These are phyloP conservation scores for Ceratosolen solmsi DNA, from an alignment of 1,140 invertebrate species.

Conservation along the genomic window DNA sequence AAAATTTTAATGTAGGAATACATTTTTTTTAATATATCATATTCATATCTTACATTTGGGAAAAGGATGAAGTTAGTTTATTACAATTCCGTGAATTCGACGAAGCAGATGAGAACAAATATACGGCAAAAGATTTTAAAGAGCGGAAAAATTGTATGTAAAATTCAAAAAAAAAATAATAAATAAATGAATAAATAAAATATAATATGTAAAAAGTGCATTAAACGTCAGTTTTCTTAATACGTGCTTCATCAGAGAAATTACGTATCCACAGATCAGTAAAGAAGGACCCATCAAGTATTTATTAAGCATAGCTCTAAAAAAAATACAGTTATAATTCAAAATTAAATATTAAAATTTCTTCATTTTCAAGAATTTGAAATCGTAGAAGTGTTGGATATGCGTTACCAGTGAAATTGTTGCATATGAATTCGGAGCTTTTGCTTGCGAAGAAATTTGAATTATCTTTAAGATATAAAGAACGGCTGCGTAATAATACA, in stretches of 20 bases:
- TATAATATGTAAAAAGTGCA: not conserved
- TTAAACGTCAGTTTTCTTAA: not conserved
- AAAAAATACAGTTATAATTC: not conserved
- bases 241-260: not conserved
- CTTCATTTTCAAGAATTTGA: not conserved
- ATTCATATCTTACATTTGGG: no score
- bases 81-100: not conserved
- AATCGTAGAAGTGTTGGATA: not conserved
- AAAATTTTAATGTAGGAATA: no score
- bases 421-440: not conserved
- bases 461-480: not conserved
- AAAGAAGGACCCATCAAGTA: not conserved
- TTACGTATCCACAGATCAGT: not conserved
- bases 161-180: no score
- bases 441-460: not conserved
- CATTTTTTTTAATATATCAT: no score
- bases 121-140: not conserved
- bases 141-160: not conserved
- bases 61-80: not conserved
- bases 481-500: not conserved
- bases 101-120: not conserved
- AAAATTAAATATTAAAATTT: constrained; percentile 8
- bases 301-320: not conserved
- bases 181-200: not conserved
- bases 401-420: not conserved